Conservation (phyloP, 2,888 invertebrate genomes). For the Epirrhoe tristata region DNA sequence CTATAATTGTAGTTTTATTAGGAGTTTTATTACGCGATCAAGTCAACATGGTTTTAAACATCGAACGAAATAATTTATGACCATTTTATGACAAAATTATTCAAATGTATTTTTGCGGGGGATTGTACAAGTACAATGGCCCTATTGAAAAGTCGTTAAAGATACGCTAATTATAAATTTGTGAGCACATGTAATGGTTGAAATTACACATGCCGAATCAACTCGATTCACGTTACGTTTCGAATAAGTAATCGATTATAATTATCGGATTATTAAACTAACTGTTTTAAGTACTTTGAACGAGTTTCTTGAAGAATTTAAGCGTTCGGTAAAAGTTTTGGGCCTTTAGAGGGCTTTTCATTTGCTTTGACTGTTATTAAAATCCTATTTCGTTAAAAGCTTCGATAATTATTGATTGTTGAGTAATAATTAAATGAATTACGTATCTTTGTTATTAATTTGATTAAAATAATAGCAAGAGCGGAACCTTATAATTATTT, state of each 20-base stretch:
- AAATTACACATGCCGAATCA: constrained; percentile 75
- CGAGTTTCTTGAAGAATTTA: constrained; percentile 69
- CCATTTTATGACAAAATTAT: not conserved
- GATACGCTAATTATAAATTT: constrained; percentile 71
- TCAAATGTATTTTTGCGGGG: not conserved
- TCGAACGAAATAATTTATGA: not conserved
- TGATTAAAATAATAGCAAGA: constrained; percentile 22
- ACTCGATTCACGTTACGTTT: constrained; percentile 72
- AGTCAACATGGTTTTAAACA: too few species aligned
- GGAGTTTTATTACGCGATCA: too few species aligned
- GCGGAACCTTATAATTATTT: constrained; percentile 10
- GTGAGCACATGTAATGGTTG: constrained; percentile 69
- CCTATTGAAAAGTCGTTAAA: constrained; percentile 49
- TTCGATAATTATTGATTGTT: constrained; percentile 53
- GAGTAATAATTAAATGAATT: constrained; percentile 52
- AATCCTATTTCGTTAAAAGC: constrained; percentile 68
- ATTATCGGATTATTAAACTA: constrained; percentile 73
- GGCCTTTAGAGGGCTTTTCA: constrained; percentile 69
- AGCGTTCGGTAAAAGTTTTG: constrained; percentile 68
- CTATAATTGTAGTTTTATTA: too few species aligned
- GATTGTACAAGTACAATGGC: constrained; percentile 54
- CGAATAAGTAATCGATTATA: constrained; percentile 75
- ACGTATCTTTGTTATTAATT: constrained; percentile 29
- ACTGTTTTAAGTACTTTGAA: constrained; percentile 71
- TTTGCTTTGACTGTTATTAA: constrained; percentile 72